These are phyloP conservation scores for Colostygia pectinataria DNA, from an alignment of 2,888 invertebrate genomes.

Conservation along the genomic window DNA sequence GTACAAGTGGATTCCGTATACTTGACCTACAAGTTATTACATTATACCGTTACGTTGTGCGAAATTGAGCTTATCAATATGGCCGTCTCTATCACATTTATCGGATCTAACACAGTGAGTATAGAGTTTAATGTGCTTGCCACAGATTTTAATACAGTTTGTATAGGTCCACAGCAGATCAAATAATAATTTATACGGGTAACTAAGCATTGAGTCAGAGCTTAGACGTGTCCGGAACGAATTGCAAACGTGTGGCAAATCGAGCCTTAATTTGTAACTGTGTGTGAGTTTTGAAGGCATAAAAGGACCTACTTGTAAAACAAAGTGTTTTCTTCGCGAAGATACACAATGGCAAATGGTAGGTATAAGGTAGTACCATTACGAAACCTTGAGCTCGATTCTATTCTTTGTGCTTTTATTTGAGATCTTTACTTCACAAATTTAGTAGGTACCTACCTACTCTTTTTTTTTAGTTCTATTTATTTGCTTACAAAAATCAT, in stretches of 20 bases:
- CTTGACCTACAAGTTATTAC: slow-evolving; percentile 22
- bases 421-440: too few species aligned
- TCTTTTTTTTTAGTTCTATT: too few species aligned
- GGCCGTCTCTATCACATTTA: slow-evolving; percentile 26
- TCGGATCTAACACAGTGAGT: slow-evolving; percentile 40
- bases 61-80: slow-evolving; percentile 31
- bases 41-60: slow-evolving; percentile 15
- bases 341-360: background rate
- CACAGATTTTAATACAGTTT: slow-evolving; percentile 5
- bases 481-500: too few species aligned
- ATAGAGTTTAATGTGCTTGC: background rate
- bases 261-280: slow-evolving; percentile 42
- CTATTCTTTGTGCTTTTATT: too few species aligned
- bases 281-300: slow-evolving; percentile 7
- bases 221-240: slow-evolving; percentile 55
- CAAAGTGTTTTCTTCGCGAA: slow-evolving; percentile 7
- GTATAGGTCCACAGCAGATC: slow-evolving; percentile 5
- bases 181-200: slow-evolving; percentile 9
- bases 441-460: too few species aligned
- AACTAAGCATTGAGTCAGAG: slow-evolving; percentile 39
- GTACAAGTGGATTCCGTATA: slow-evolving; percentile 19
- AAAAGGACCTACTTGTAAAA: background rate
- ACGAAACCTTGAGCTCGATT: too few species aligned
- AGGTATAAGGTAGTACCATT: too few species aligned
- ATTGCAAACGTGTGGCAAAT: slow-evolving; percentile 60